Base-by-base conservation (phyloP, 2,113 vertebrate genomes). In the Anarrhichthys ocellatus region DNA sequence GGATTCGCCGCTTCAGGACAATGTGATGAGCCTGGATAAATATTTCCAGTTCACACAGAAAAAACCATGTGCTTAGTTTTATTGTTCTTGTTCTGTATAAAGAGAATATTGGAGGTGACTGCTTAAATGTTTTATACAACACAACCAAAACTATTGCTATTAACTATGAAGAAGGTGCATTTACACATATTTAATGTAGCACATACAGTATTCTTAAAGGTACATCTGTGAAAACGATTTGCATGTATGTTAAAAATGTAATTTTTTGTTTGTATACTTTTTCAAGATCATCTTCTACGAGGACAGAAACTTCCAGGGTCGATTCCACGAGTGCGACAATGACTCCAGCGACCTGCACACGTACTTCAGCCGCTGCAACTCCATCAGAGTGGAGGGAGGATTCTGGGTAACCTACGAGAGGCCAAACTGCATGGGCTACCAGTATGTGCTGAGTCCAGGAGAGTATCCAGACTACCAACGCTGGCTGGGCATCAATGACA, bases 331-430 rank as follows among this genome's bases (percentile, higher is more conserved):
- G 44, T 92, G 92, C 63, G 74, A 83, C 52, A 79, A 75, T 13
- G 90, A 95, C 78, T 93, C 86, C 71, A 76, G 86, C 2, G 90
- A 95, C 86, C 90, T 94, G 85, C 91, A 94, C 77, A 71, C 91
- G 5, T 93, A 94, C 88, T 95, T 96, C 71, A 92, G 72, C 77
- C 85, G 89, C 78, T 95, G 95, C 70, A 94, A 94, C 89, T 95
- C 95, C 54, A 94, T 95, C 82, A 92, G 80, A 14, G 94, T 95
- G 76, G 94, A 95, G 10, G 87, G 75, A 14, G 93, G 94, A 61
- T 89, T 88, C 81, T 95, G 94, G 93, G 92, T 94, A 44, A 79
- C 94, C 17, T 94, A 93, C 5, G 87, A 95, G 64, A 91, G 86
- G 24, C 89, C 93, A 18, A 93, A 92, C 73, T 95, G 87, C 73